phyloP scores from a whole-genome alignment of 2,888 invertebrate genomes.

The Exephanes ischioxanthus region DNA sequence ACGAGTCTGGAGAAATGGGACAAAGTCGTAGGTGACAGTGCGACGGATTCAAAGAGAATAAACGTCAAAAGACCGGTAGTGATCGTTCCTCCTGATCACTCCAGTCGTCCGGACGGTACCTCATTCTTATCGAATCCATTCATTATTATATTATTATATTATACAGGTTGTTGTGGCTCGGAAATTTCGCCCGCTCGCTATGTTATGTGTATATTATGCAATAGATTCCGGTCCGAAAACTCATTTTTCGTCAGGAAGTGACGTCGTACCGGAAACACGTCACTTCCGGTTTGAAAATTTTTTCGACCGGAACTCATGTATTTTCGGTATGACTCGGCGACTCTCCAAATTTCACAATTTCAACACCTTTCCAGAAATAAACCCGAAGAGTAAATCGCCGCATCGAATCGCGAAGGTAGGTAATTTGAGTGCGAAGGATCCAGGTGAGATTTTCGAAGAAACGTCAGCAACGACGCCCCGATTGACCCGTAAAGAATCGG shows the following conservation, averaged over 20 bases:
- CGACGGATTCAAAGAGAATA: constrained; percentile 2
- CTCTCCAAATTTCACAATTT: neutral
- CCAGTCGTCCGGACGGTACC: constrained; percentile 13
- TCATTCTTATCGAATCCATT: neutral
- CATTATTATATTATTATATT: neutral
- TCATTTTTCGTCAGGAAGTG: too few species aligned
- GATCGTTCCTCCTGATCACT: constrained; percentile 5
- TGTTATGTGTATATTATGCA: neutral
- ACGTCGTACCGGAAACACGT: too few species aligned
- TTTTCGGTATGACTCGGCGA: too few species aligned
- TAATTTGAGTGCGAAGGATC: constrained; percentile 23
- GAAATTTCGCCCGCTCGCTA: too few species aligned
- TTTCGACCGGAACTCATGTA: too few species aligned
- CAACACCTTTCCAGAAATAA: constrained; percentile 8
- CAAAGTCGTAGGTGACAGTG: constrained; percentile 58
- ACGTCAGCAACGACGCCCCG: constrained; percentile 14
- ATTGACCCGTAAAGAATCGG: constrained; percentile 9
- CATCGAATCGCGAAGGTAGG: constrained; percentile 31
- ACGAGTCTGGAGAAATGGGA: constrained; percentile 73
- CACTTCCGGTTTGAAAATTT: too few species aligned
- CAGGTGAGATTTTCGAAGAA: constrained; percentile 33
- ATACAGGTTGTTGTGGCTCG: neutral
- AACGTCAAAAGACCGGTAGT: constrained; percentile 21
- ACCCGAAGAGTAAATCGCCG: neutral
- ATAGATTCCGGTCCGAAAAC: neutral